Base-by-base conservation (phyloP, 2,797 vertebrate species). In the Danio albolineatus region DNA sequence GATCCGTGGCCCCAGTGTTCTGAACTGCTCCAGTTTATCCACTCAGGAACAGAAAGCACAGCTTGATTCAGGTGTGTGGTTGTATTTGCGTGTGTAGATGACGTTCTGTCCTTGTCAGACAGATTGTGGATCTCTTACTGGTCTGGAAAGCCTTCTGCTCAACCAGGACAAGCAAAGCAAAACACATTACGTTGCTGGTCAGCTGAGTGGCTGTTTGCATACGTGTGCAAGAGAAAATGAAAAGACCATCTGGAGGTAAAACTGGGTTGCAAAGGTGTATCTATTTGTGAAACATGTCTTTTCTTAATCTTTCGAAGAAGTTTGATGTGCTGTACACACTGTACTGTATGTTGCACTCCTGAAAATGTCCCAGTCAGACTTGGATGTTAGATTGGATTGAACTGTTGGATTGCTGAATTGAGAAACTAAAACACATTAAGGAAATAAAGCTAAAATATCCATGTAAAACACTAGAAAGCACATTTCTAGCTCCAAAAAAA, bases 71-170 rank as follows among this genome's bases (percentile, higher is more conserved):
- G 61, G 61, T 76, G 48, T 65, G 19, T 43, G 17, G 12, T 2
- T 64, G 28, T 28, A 28, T 28, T 28, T 28, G 28, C 28, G 28
- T 28, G 36, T 41, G 17, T 48, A 76, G 17, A 28, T 49, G 2
- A 14, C 1, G 2, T 76, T 53, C 6, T 65, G 48, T 54, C 60
- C 60, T 76, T 54, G 48, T 76, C 48, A n/a, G 48, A 53, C 61
- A 56, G 73, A 76, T 76, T 54, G 73, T 65, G 60, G n/a, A 53
- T 53, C n/a, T 53, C 46, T 75, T 75, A 21, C 48, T 53, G 59
- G 12, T 62, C 36, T 75, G 39, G 59, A 62, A 44, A 43, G 51
- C 62, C 51, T 56, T 67, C 53, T 48, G 75, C 21, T 57, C 21
- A 59, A 77, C 21, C 41, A 67, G 53, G 53, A 77, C 56, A 66